Conservation (phyloP, 2,797 vertebrate genomes). For the Neoniphon sammara region DNA sequence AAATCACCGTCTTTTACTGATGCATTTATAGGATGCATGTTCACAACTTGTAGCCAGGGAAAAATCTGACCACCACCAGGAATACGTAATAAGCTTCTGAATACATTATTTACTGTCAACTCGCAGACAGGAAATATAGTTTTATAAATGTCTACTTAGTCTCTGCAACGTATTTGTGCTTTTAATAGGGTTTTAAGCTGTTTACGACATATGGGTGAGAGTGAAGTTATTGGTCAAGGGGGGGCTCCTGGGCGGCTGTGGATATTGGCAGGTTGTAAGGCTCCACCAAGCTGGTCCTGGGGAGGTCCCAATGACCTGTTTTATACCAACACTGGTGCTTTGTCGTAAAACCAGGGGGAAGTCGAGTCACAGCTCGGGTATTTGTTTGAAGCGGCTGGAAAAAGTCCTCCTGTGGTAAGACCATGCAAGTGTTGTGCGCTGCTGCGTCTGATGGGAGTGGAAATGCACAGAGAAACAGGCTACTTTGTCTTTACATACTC, state of each 20-base stretch:
- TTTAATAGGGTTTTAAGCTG: slow-evolving; percentile 83
- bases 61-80: slow-evolving; percentile 70
- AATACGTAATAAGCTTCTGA: slow-evolving; percentile 72
- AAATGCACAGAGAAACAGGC: slow-evolving; percentile 63
- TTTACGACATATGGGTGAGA: slow-evolving; percentile 80
- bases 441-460: slow-evolving; percentile 67
- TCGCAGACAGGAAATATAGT: slow-evolving; percentile 79
- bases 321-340: slow-evolving; percentile 83
- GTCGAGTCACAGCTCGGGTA: slow-evolving; percentile 79
- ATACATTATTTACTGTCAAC: slow-evolving; percentile 63
- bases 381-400: slow-evolving; percentile 80
- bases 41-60: slow-evolving; percentile 75
- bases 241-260: slow-evolving; percentile 70
- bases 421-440: slow-evolving; percentile 65
- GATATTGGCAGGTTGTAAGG: slow-evolving; percentile 75
- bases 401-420: slow-evolving; percentile 69
- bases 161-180: slow-evolving; percentile 80
- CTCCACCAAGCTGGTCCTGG: slow-evolving; percentile 71
- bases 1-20: slow-evolving; percentile 74
- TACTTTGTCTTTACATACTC: slow-evolving; percentile 61
- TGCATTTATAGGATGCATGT: slow-evolving; percentile 78
- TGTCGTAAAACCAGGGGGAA: slow-evolving; percentile 79
- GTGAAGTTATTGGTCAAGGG: slow-evolving; percentile 78
- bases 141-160: slow-evolving; percentile 80
- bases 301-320: slow-evolving; percentile 87